Conservation (phyloP, 2,888 invertebrate species). For the Petrolisthes cinctipes region DNA sequence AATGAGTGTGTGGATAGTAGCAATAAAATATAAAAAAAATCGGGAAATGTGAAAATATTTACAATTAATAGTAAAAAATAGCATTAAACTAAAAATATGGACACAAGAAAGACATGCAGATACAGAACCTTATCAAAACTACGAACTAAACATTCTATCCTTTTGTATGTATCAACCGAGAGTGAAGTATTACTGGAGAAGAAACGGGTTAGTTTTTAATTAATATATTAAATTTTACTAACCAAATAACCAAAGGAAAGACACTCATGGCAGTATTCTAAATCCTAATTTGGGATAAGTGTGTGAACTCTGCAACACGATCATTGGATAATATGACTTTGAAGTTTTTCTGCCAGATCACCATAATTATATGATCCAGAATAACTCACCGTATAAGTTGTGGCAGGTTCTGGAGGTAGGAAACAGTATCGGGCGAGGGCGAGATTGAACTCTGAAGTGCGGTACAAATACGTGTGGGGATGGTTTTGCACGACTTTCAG, state of each 20-base stretch:
- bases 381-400: conserved; percentile 6
- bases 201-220: too few relatives aligned
- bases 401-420: conserved; percentile 5
- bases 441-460: conserved; percentile 30
- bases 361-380: neutral
- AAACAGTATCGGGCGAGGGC: conserved; percentile 20
- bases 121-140: too few relatives aligned
- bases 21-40: neutral
- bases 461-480: conserved; percentile 73
- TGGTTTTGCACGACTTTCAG: conserved; percentile 72
- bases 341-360: neutral
- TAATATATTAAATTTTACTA: too few relatives aligned
- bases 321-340: neutral
- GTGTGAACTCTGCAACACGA: neutral
- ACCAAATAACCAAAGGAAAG: too few relatives aligned
- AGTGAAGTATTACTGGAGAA: too few relatives aligned
- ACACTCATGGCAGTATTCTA: too few relatives aligned
- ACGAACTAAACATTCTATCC: too few relatives aligned
- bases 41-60: too few relatives aligned
- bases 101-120: too few relatives aligned
- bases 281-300: neutral
- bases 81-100: too few relatives aligned
- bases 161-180: too few relatives aligned
- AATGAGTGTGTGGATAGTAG: neutral
- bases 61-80: too few relatives aligned